Percentiles rank a stretch among this genome's conserved stretches.
These are phyloP conservation scores for Microtus ochrogaster DNA, from an alignment of 2,113 vertebrate species.

Conservation along the genomic window DNA sequence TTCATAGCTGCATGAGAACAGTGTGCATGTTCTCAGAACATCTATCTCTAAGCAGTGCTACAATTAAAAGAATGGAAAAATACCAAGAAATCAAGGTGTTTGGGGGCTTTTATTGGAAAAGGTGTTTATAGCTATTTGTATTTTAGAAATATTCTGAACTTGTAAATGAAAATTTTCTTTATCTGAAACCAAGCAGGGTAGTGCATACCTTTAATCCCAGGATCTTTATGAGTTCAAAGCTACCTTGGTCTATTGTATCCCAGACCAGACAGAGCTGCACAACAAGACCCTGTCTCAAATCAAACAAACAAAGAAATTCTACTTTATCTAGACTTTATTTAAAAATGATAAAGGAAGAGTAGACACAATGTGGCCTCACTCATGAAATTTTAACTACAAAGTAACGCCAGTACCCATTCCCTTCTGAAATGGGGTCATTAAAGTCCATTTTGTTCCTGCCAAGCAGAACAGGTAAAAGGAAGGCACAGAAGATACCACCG, in stretches of 20 bases:
- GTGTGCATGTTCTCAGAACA: not conserved
- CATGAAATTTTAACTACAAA: not conserved
- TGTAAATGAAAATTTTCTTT: not conserved
- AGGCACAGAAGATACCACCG: not conserved
- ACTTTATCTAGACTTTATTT: constrained; percentile 3
- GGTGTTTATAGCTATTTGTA: not conserved
- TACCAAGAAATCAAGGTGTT: not conserved
- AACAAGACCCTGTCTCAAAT: not conserved
- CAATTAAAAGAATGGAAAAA: constrained; percentile 54
- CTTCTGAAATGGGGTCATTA: not conserved
- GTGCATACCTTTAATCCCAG: not conserved
- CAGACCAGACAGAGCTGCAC: not conserved
- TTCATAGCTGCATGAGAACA: constrained; percentile 24
- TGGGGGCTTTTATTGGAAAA: not conserved
- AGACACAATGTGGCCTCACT: not conserved
- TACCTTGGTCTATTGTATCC: not conserved
- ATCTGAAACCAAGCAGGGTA: not conserved
- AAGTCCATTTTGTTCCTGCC: not conserved
- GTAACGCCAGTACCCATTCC: not conserved
- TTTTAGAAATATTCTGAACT: constrained; percentile 40
- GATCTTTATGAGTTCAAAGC: not conserved
- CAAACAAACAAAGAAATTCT: not conserved
- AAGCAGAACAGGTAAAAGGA: not conserved
- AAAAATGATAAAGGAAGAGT: not conserved
- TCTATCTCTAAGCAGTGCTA: not conserved